Evolutionary conservation across 1,140 invertebrate genomes (phyloP).

Genomic region (Sycophila sp.): DNA sequence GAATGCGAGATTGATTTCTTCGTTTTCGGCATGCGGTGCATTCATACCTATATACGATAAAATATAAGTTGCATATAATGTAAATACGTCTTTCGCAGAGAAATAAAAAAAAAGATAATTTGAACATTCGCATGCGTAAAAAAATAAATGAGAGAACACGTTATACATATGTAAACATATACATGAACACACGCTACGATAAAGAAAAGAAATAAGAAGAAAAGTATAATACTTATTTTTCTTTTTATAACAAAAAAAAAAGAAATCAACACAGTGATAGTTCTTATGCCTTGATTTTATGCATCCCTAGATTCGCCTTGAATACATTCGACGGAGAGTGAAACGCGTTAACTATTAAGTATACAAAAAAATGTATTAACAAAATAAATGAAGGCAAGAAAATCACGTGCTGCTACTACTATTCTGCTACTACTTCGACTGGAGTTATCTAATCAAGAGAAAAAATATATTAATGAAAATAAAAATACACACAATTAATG

Average conservation of each 20-base stretch:
- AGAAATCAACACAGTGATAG: no score
- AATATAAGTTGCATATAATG: conserved; percentile 49
- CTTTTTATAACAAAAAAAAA: conserved; percentile 42
- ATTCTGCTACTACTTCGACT: conserved; percentile 24
- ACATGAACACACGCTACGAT: conserved; percentile 36
- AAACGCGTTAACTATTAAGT: conserved; percentile 32
- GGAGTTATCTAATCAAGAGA: conserved; percentile 27
- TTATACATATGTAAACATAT: conserved; percentile 49
- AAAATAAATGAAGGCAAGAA: conserved; percentile 8
- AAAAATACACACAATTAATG: conserved; percentile 3
- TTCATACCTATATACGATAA: conserved; percentile 34
- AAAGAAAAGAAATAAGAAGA: conserved; percentile 43
- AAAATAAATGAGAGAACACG: conserved; percentile 35
- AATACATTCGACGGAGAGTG: conserved; percentile 44
- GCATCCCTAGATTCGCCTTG: conserved; percentile 53
- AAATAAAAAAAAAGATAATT: conserved; percentile 37
- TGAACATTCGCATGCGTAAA: conserved; percentile 42
- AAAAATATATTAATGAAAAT: conserved; percentile 19
- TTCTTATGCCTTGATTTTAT: conserved; percentile 58
- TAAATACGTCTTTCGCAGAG: conserved; percentile 49
- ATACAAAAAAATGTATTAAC: conserved; percentile 9
- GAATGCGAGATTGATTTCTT: conserved; percentile 43
- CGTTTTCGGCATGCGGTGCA: conserved; percentile 46
- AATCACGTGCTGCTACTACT: conserved; percentile 16
- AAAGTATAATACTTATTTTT: conserved; percentile 57